These are phyloP conservation scores for Pachydiplax longipennis DNA, from an alignment of 2,888 invertebrate species.

Conservation along the genomic window DNA sequence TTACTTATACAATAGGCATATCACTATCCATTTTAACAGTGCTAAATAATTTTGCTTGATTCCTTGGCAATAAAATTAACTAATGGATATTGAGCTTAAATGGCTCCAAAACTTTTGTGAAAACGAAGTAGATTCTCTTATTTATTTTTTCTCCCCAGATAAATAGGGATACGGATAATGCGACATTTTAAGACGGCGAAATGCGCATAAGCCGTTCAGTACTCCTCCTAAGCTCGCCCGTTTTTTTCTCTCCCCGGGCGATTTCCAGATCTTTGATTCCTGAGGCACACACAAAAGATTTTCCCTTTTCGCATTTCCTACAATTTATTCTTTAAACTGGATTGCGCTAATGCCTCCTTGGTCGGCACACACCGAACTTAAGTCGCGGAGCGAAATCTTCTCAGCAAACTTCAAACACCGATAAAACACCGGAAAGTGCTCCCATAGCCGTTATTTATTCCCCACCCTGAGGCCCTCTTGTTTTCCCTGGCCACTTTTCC, in stretches of 20 bases:
- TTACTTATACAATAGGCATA: too few relatives aligned
- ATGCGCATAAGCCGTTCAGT: too few relatives aligned
- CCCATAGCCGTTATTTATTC: slow-evolving; percentile 3
- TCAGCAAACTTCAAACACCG: slow-evolving; percentile 39
- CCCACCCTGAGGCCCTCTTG: background rate
- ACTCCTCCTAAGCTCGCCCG: too few relatives aligned
- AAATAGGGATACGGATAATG: too few relatives aligned
- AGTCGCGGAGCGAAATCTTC: slow-evolving; percentile 30
- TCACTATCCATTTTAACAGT: too few relatives aligned
- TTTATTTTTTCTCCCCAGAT: too few relatives aligned
- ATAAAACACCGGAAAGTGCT: slow-evolving; percentile 41
- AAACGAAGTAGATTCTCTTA: too few relatives aligned
- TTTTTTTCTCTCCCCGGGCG: background rate
- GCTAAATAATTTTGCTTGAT: too few relatives aligned
- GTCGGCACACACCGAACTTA: background rate
- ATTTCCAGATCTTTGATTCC: background rate
- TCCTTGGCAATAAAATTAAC: too few relatives aligned
- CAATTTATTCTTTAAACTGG: slow-evolving; percentile 32
- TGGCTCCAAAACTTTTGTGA: too few relatives aligned
- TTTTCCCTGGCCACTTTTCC: background rate
- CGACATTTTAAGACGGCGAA: too few relatives aligned
- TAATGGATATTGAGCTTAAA: too few relatives aligned
- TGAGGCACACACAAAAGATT: background rate
- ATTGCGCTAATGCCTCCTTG: slow-evolving; percentile 38
- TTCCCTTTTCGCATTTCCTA: background rate